Evolutionary conservation across 2,797 vertebrate genomes (phyloP).

Genomic region (Platyrinchus mystaceus): DNA sequence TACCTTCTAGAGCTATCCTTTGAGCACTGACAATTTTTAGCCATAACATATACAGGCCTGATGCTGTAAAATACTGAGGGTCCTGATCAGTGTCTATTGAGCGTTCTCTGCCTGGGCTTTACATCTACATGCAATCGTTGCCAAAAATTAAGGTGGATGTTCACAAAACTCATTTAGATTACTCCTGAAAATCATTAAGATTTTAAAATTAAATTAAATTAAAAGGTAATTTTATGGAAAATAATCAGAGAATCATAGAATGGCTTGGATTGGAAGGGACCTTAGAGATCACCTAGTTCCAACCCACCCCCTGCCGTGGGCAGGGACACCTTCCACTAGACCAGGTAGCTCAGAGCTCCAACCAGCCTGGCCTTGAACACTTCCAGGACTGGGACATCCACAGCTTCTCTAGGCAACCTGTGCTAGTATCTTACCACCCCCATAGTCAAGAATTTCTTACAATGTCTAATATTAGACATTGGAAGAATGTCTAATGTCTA

Average conservation of each 20-base stretch:
- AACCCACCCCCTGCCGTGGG: background rate
- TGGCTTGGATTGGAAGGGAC: background rate
- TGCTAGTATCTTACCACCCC: background rate
- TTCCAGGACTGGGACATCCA: background rate
- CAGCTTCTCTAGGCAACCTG: background rate
- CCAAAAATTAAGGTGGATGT: constrained; percentile 36
- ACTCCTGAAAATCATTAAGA: constrained; percentile 49
- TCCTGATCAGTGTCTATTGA: background rate
- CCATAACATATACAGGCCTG: background rate
- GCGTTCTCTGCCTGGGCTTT: background rate
- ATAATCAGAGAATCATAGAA: background rate
- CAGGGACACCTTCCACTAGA: background rate
- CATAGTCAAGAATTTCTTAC: background rate
- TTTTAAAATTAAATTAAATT: background rate
- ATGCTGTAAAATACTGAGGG: background rate
- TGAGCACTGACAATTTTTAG: background rate
- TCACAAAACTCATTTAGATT: constrained; percentile 17
- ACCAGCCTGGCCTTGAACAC: background rate
- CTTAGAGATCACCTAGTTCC: background rate
- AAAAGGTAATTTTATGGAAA: constrained; percentile 46
- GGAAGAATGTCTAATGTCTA: background rate
- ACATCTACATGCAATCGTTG: background rate
- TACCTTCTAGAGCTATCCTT: background rate
- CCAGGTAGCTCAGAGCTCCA: background rate
- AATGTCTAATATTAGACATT: background rate